Base-by-base conservation (phyloP, 2,113 vertebrate species). In the Acanthochromis polyacanthus region DNA sequence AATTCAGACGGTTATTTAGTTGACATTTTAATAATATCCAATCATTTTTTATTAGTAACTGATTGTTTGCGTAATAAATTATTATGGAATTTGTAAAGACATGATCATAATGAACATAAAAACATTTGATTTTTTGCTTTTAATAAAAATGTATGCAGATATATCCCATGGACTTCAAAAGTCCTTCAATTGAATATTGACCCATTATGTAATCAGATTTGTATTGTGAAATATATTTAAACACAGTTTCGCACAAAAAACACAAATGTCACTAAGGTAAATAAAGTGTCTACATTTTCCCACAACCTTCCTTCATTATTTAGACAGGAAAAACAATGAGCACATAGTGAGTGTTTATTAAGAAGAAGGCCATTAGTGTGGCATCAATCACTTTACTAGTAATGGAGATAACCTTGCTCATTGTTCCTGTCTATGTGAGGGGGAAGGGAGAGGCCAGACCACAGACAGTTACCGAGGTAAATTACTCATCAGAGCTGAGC, bases 341-440 rank as follows among this genome's bases (percentile, higher is more conserved):
- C 52, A 10, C 22, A 25, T 77, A 76, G 87, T 59, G 16, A 79
- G 64, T 23, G 74, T 76, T 72, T 71, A 86, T 88, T 62, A 81
- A 71, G 50, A 71, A 71, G 71, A 23, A 46, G 57, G 75, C 78
- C 60, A 85, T 92, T 88, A 89, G 77, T 73, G 45, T 28, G 52
- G 91, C 85, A 87, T 89, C 83, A 85, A 48, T 93, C 88, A 78
- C 77, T 80, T 86, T 51, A 17, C 59, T 80, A 67, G 78, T 91
- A 88, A 92, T 89, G 74, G 89, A 85, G 81, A 80, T 62, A 70
- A 84, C 72, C 59, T 71, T 48, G n/a, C 36, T 78, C 58, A 82
- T 83, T 86, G 86, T 84, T 78, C 67, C 66, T 3, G 1, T 58
- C 66, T 57, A 23, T 28, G 48, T 66, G 20, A 53, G 20, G 25